Evolutionary conservation across 2,888 invertebrate genomes (phyloP), one percentile per base, ranked within the genome.

Genomic region (Hofmannophila pseudospretella): DNA sequence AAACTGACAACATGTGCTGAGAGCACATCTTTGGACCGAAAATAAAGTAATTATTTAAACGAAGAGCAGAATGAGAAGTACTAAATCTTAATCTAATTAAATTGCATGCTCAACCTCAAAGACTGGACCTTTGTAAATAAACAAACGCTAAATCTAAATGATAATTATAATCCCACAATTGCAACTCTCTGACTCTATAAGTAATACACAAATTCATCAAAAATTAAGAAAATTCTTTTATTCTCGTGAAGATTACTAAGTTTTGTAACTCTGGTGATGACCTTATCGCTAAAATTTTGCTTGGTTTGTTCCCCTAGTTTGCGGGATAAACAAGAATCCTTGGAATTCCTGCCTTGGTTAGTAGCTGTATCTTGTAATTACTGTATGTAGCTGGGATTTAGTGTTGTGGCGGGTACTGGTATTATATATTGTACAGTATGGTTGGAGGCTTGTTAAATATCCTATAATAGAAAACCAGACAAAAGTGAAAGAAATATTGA

Each of bases 341-440:
- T 92, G 91, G 92, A 92, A 85, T 92, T 90, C 89, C 90, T 91
- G 81, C 92, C 92, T 90, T 93, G 93, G 93, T 93, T 91, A 91
- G 92, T 92, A 92, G 89, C 3, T 68, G 66, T 71, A 74, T 63
- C 70, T 59, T 72, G 68, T 76, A 76, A 68, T 69, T 71, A 67
- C 52, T 51, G 67, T 78, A 72, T 27, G 27, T 27, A 27, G 27
- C 7, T 27, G 27, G 11, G 10, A n/a, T n/a, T 11, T 10, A 10
- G 10, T 11, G 7, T 11, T 27, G 27, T 27, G 27, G 12, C 3
- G 27, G 27, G 27, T 12, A 27, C 7, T 27, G 10, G 11, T 10
- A 5, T 11, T 56, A 49, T 54, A 45, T 56, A 47, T 58, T 32
- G 20, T 32, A 32, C 16, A 32, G 12, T 27, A 10, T 10, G 11